These are phyloP conservation scores for Lordiphosa fenestrarum DNA, from an alignment of 2,888 invertebrate species.

Conservation along the genomic window DNA sequence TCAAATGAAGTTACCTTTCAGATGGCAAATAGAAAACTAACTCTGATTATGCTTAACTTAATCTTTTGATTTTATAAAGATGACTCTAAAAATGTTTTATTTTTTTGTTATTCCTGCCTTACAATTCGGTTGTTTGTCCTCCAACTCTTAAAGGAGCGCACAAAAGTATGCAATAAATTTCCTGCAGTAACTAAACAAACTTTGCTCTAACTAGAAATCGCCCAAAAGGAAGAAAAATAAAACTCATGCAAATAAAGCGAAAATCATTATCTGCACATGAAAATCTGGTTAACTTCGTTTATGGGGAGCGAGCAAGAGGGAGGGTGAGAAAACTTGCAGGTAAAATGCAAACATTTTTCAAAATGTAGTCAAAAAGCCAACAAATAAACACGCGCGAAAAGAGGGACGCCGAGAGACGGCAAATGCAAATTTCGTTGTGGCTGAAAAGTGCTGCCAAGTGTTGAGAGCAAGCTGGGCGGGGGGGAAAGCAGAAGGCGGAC, in stretches of 20 bases:
- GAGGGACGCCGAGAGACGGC: constrained; percentile 44
- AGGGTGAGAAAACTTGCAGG: constrained; percentile 23
- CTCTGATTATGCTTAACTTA: too few species aligned
- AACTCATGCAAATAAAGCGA: constrained; percentile 69
- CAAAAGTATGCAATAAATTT: constrained; percentile 55
- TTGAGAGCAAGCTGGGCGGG: constrained; percentile 30
- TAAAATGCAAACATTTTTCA: constrained; percentile 55
- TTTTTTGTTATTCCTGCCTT: too few species aligned
- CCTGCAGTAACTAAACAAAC: constrained; percentile 26
- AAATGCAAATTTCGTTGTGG: constrained; percentile 59
- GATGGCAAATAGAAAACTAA: too few species aligned
- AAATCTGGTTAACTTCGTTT: constrained; percentile 73
- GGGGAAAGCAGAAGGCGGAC: neutral
- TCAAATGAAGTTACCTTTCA: too few species aligned
- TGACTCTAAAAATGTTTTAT: too few species aligned
- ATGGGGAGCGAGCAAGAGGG: constrained; percentile 12
- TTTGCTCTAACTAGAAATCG: constrained; percentile 11
- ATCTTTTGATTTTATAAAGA: too few species aligned
- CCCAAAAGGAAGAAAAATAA: constrained; percentile 16
- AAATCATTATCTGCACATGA: constrained; percentile 69
- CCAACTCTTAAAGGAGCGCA: constrained; percentile 17
- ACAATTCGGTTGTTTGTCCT: neutral
- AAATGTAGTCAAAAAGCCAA: constrained; percentile 67
- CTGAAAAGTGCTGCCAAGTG: constrained; percentile 57
- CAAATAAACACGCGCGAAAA: constrained; percentile 43